Evolutionary conservation across 2,888 invertebrate genomes (phyloP).

Genomic region (Cantharis lateralis): DNA sequence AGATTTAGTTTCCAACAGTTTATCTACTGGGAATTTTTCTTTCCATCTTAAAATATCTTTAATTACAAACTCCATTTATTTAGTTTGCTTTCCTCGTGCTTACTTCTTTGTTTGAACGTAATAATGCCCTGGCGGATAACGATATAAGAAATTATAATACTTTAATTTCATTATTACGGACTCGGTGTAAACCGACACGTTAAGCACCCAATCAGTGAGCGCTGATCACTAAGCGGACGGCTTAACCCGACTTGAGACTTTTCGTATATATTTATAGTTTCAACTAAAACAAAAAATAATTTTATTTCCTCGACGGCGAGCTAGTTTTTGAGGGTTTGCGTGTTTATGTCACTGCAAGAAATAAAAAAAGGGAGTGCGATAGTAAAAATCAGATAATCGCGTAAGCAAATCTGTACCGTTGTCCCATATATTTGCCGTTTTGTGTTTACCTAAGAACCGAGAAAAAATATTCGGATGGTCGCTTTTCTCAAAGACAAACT

Average conservation of each 20-base stretch:
- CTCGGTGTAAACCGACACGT: neutral
- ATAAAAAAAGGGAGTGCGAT: conserved; percentile 1
- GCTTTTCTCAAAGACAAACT: conserved; percentile 1
- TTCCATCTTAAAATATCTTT: conserved; percentile 16
- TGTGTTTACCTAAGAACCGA: neutral
- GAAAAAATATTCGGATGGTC: neutral
- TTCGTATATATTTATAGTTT: neutral
- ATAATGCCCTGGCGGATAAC: neutral
- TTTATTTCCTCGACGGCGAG: neutral
- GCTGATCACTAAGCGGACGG: neutral
- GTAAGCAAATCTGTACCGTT: neutral
- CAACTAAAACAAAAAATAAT: neutral
- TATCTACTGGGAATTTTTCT: conserved; percentile 10
- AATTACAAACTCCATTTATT: conserved; percentile 20
- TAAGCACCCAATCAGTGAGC: neutral
- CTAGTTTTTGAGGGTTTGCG: conserved; percentile 5
- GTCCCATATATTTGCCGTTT: conserved; percentile 2
- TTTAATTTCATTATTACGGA: neutral
- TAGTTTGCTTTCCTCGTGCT: neutral
- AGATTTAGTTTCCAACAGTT: conserved; percentile 13
- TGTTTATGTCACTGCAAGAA: conserved; percentile 9
- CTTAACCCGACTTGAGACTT: neutral
- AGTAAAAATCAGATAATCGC: conserved; percentile 13
- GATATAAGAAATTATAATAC: neutral
- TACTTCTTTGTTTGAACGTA: neutral